Percentiles rank a stretch among this genome's conserved stretches.
Evolutionary conservation across 2,113 vertebrate genomes (phyloP).

Genomic region (Hippocampus mohnikei): DNA sequence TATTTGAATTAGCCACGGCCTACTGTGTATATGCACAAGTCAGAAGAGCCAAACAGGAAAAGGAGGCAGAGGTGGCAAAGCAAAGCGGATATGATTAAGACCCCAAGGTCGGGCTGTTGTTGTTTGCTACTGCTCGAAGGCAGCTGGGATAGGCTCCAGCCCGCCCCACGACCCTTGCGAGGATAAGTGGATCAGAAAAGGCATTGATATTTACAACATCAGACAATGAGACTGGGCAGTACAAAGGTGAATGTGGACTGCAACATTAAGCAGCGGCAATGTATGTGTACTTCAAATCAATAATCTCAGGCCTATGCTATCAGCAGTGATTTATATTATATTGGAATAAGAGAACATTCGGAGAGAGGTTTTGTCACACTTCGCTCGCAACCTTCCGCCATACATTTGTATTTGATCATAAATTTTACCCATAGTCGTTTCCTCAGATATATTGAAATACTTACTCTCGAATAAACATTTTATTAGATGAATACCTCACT

Average conservation of each 20-base stretch:
- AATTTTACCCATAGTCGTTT: not conserved
- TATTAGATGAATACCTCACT: not conserved
- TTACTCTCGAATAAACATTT: too few species aligned
- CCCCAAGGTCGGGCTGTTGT: not conserved
- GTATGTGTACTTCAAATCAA: too few species aligned
- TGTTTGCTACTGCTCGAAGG: not conserved
- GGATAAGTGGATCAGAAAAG: too few species aligned
- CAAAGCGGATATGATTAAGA: slow-evolving; percentile 37
- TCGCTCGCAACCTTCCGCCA: not conserved
- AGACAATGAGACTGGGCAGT: too few species aligned
- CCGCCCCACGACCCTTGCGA: too few species aligned
- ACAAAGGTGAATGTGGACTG: too few species aligned
- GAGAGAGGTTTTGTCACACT: not conserved
- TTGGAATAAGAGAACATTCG: not conserved
- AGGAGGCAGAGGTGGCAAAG: slow-evolving; percentile 22
- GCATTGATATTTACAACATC: too few species aligned
- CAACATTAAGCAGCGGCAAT: too few species aligned
- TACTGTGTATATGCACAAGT: slow-evolving; percentile 8
- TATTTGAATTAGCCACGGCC: not conserved
- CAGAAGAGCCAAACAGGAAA: slow-evolving; percentile 10
- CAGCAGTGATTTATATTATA: too few species aligned
- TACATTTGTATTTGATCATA: not conserved
- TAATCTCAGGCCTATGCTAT: too few species aligned
- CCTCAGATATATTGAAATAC: not conserved
- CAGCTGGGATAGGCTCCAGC: too few species aligned